These are phyloP conservation scores for Tenthredo livida DNA, from an alignment of 2,888 invertebrate species.

Conservation along the genomic window DNA sequence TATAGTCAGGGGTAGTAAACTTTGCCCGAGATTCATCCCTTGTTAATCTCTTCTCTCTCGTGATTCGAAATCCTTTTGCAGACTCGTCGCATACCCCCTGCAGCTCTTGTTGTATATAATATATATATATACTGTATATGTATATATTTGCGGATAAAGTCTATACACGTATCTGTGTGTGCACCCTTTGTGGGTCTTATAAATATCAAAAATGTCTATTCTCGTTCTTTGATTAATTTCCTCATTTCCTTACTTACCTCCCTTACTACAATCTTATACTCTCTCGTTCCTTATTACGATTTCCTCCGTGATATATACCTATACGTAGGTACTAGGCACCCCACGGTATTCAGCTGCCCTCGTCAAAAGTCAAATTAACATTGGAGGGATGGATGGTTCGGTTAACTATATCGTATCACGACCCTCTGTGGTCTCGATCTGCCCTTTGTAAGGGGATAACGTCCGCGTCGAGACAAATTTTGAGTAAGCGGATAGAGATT, in stretches of 20 bases:
- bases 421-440: background rate
- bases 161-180: background rate
- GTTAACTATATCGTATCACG: background rate
- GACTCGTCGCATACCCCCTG: background rate
- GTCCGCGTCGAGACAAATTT: too few relatives aligned
- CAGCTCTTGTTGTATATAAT: background rate
- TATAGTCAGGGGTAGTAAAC: background rate
- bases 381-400: background rate
- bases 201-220: background rate
- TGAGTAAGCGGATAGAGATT: slow-evolving; percentile 9
- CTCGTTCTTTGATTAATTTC: background rate
- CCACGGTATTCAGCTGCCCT: background rate
- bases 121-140: too few relatives aligned
- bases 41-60: slow-evolving; percentile 1
- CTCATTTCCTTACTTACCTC: background rate
- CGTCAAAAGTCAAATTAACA: slow-evolving; percentile 30
- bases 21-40: background rate
- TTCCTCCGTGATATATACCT: background rate
- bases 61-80: background rate
- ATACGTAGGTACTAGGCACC: too few relatives aligned
- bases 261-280: background rate
- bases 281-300: background rate
- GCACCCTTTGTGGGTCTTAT: background rate
- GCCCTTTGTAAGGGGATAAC: slow-evolving; percentile 1
- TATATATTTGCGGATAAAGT: too few relatives aligned